Base-by-base conservation (phyloP, 2,888 invertebrate species). In the Carcina quercana region DNA sequence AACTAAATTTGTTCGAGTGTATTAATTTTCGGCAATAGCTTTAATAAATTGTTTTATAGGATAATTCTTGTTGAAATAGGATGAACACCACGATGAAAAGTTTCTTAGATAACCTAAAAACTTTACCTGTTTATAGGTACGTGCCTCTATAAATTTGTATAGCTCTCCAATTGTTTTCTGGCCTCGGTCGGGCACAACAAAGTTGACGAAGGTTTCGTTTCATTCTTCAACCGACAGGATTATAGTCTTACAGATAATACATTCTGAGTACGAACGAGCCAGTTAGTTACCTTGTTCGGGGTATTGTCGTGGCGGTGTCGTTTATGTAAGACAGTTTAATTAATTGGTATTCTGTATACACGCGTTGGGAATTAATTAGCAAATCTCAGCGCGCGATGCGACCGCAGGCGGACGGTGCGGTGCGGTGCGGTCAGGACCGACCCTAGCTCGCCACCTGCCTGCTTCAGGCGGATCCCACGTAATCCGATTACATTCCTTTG, bases 401-500 rank as follows among this genome's bases (percentile, higher is more conserved):
- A 46, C 50, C 48, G 34, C 50, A 48, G 26, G 32, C 29, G 32
- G 38, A 35, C 30, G 32, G 24, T 24, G 37, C 25, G 38, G 22
- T 25, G 32, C 35, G 27, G 26, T 38, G 44, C 38, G 44, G 44
- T 40, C 22, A 32, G 38, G 32, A 35, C 31, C 35, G 35, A 29
- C 24, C 37, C 19, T 37, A 13, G 30, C 5, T 17, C 15, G 25
- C 11, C 30, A 32, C 64, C 72, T 72, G 73, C 67, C 72, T 52
- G 38, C 40, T 30, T 39, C 64, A 57, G 50, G 48, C 37, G 43
- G 5, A 41, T 49, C 43, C 47, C 46, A 42, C 47, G 50, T 63
- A 67, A 69, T 68, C 63, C 61, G 59, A 67, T 72, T 74, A 69
- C 52, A 59, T 64, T 55, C 45, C 48, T 51, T 51, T 59, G 58